A percentile compares a stretch with the other conserved stretches of the same genome.
Conservation (phyloP, 2,888 invertebrate genomes). For the Thumatha senex region DNA sequence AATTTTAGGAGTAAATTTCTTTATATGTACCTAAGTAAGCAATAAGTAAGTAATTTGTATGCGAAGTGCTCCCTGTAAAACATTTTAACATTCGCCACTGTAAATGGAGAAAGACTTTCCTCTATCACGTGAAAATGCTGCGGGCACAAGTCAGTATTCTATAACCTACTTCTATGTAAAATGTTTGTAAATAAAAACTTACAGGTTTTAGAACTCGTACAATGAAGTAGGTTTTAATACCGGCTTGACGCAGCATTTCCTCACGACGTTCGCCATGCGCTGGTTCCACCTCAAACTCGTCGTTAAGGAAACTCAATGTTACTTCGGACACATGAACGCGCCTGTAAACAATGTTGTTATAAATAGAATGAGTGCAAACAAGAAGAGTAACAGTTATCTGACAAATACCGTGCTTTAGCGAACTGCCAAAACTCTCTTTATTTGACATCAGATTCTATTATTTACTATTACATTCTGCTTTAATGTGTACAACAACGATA, state of each 20-base stretch:
- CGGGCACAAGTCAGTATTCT: too few species aligned
- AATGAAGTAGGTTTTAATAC: constrained; percentile 96
- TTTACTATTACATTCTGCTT: too few species aligned
- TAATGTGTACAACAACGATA: too few species aligned
- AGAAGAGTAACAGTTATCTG: constrained; percentile 1
- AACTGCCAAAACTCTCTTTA: neutral
- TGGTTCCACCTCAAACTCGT: constrained; percentile 96
- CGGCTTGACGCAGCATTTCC: constrained; percentile 93
- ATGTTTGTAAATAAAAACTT: constrained; percentile 52
- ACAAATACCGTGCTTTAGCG: neutral
- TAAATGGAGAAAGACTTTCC: too few species aligned
- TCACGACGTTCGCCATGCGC: constrained; percentile 96
- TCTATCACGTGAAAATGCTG: too few species aligned
- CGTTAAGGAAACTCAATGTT: constrained; percentile 92
- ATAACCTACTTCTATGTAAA: too few species aligned
- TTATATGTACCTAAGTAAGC: too few species aligned
- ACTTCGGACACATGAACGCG: constrained; percentile 97
- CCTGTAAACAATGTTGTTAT: constrained; percentile 75
- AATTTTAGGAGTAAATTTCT: too few species aligned
- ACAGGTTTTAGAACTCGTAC: constrained; percentile 93
- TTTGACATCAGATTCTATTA: too few species aligned
- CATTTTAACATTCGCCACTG: too few species aligned
- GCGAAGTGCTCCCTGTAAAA: too few species aligned
- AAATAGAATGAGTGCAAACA: constrained; percentile 21
- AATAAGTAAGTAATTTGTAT: too few species aligned